Evolutionary conservation across 2,797 vertebrate species (phyloP).

Genomic region (Decapterus maruadsi): DNA sequence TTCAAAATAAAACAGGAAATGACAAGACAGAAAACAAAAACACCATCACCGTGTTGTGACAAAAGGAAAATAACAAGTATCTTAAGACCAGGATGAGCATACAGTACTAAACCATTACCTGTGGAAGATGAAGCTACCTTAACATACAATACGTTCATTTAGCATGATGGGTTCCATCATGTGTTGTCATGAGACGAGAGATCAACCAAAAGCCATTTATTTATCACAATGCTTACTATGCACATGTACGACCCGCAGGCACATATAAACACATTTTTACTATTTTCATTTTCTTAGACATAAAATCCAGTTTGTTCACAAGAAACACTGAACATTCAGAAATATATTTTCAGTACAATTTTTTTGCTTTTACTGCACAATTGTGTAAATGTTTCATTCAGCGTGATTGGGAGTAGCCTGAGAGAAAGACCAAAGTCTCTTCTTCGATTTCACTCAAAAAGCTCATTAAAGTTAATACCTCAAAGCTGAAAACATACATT

Average conservation of each 20-base stretch:
- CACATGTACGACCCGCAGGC: conserved; percentile 1
- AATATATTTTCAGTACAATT: neutral
- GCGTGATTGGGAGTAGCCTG: neutral
- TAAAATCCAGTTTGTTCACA: conserved; percentile 3
- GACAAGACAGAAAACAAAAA: no score
- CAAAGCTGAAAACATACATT: neutral
- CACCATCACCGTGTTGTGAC: no score
- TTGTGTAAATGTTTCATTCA: neutral
- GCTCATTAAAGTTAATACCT: neutral
- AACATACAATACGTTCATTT: neutral
- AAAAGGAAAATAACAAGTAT: neutral
- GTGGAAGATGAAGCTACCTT: neutral
- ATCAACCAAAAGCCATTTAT: neutral
- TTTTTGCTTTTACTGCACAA: neutral
- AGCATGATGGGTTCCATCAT: neutral
- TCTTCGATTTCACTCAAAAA: neutral
- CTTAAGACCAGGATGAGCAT: neutral
- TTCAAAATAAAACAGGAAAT: no score
- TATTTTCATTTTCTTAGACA: conserved; percentile 6
- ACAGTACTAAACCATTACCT: neutral
- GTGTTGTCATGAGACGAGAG: neutral
- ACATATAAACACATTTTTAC: conserved; percentile 9
- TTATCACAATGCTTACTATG: neutral
- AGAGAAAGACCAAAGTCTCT: conserved; percentile 16
- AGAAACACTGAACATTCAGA: conserved; percentile 4